A percentile compares a stretch with the other conserved stretches of the same genome.
phyloP scores from a whole-genome alignment of 2,113 vertebrate species.

The Gobius niger region DNA sequence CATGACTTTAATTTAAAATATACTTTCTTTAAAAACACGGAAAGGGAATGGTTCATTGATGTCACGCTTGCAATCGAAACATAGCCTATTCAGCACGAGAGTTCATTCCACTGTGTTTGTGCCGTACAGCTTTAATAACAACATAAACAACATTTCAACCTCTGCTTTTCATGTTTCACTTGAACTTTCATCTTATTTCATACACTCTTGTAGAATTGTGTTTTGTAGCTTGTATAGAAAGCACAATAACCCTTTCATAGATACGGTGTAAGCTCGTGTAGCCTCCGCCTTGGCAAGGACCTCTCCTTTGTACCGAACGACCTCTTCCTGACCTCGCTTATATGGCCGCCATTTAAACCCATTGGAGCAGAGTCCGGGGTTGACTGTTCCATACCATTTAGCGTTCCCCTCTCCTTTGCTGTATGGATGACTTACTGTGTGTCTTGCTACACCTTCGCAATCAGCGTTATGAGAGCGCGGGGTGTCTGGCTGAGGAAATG shows the following conservation, averaged over 20 bases:
- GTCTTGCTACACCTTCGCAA: constrained; percentile 2
- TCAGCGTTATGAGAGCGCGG: background rate
- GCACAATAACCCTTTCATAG: background rate
- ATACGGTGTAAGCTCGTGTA: background rate
- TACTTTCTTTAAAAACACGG: too few relatives aligned
- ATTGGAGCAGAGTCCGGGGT: background rate
- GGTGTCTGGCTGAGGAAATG: constrained; percentile 21
- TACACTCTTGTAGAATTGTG: too few relatives aligned
- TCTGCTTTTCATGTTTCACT: too few relatives aligned
- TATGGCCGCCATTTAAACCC: background rate
- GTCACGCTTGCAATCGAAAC: too few relatives aligned
- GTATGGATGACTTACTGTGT: constrained; percentile 7
- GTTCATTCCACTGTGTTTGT: too few relatives aligned
- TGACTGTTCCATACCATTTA: background rate
- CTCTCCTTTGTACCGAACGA: background rate
- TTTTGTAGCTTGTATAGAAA: background rate
- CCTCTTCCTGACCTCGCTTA: background rate
- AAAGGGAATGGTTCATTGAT: too few relatives aligned
- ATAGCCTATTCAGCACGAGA: too few relatives aligned
- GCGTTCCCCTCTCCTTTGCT: background rate
- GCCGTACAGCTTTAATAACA: too few relatives aligned
- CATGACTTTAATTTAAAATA: too few relatives aligned
- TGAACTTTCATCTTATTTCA: too few relatives aligned
- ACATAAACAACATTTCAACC: too few relatives aligned
- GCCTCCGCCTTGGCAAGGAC: background rate